Evolutionary conservation across 1,140 invertebrate genomes (phyloP).

Genomic region (Metaphire vulgaris): DNA sequence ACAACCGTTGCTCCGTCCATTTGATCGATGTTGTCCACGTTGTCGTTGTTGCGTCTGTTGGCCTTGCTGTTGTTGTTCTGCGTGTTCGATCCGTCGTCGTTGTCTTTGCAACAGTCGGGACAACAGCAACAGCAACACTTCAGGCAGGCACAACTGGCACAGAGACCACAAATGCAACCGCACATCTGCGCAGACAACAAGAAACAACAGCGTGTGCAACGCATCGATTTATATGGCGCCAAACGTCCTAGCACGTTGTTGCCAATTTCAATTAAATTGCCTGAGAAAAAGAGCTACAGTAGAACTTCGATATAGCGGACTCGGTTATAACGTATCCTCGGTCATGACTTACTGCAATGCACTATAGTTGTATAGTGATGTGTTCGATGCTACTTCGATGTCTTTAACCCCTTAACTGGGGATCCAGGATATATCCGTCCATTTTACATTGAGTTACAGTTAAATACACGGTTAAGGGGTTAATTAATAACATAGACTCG

Average conservation of each 20-base stretch:
- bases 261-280: not conserved
- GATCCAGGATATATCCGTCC: not conserved
- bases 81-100: not conserved
- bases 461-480: not conserved
- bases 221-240: too few relatives aligned
- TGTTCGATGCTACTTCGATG: not conserved
- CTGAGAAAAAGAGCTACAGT: not conserved
- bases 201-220: too few relatives aligned
- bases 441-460: not conserved
- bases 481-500: too few relatives aligned
- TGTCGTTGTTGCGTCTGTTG: too few relatives aligned
- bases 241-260: not conserved
- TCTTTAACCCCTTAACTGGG: not conserved
- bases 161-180: not conserved
- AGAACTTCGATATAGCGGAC: not conserved
- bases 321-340: too few relatives aligned
- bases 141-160: not conserved
- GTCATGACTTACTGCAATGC: not conserved
- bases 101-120: not conserved
- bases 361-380: too few relatives aligned
- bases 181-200: not conserved
- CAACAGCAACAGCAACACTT: not conserved
- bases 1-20: too few relatives aligned
- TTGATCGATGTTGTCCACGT: too few relatives aligned
- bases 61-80: conserved; percentile 6